Evolutionary conservation across 2,888 invertebrate species (phyloP), one percentile per base, ranked within the genome.

Genomic region (Drosophila imparisetae): DNA sequence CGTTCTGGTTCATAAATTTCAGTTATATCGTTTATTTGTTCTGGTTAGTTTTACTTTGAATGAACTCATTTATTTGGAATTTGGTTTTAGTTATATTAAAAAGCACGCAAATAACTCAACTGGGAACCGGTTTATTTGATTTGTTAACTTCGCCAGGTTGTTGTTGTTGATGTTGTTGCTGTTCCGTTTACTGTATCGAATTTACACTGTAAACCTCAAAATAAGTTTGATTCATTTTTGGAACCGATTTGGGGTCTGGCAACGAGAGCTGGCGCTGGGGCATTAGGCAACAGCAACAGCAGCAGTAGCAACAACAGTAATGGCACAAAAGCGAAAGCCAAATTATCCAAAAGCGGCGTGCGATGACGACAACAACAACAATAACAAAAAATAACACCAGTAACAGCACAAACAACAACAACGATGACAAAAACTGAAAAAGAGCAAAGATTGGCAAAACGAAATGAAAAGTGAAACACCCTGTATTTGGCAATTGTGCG

Each of bases 301-400:
- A 62, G 21, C 58, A 55, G n/a, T 29, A 65, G n/a, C 62, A 48
- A 11, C 53, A 61, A 24, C 57, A 71, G 74, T 79, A 78, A 79
- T 79, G 83, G 81, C 72, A 86, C 89, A 88, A 85, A 89, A 86
- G 86, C 86, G 89, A 86, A 86, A 86, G 86, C 86, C 75, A 86
- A 86, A 87, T 80, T 86, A 84, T 84, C 89, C 85, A 87, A 84
- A 86, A 84, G 68, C 77, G 86, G 89, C 72, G 58, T 77, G 70
- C 79, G 86, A 71, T 78, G 83, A 72, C 69, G 80, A 82, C 75
- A 70, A 72, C 83, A 70, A 72, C 81, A 66, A 52, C 55, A 55
- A 45, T 8, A 45, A 45, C 13, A 24, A 8, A 29, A 29, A 74
- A 72, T 78, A 58, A 54, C 40, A 59, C 32, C 42, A 52, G 53